Conservation (phyloP, 2,113 vertebrate species). For the Pongo abelii region DNA sequence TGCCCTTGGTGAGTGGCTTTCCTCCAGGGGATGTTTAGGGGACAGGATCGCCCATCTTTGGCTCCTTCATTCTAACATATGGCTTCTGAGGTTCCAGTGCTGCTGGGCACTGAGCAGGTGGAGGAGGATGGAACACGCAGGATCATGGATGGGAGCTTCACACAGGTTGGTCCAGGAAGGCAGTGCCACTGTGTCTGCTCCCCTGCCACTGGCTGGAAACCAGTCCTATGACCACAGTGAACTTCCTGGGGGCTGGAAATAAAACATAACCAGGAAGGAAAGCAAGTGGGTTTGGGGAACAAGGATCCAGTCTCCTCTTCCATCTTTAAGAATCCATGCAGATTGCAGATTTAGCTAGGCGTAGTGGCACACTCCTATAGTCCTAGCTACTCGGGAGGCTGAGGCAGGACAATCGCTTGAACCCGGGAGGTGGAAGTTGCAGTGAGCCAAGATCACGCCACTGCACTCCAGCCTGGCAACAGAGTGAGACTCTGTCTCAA, state of each 20-base stretch:
- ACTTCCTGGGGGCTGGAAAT: neutral
- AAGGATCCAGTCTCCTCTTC: neutral
- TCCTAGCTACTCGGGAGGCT: too few species aligned
- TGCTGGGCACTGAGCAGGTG: neutral
- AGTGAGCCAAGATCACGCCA: too few species aligned
- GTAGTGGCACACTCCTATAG: too few species aligned
- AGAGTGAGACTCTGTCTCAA: too few species aligned
- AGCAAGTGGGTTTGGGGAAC: neutral
- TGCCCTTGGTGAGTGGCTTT: too few species aligned
- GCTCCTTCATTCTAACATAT: neutral
- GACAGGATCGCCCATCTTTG: neutral
- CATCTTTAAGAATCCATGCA: neutral
- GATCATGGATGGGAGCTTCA: fast-evolving
- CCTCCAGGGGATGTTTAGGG: fast-evolving
- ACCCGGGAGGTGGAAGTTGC: too few species aligned
- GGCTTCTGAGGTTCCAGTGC: neutral
- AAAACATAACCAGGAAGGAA: neutral
- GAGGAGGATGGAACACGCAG: neutral
- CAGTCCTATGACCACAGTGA: too few species aligned
- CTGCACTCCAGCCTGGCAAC: too few species aligned
- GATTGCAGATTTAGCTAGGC: too few species aligned
- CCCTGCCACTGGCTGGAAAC: neutral
- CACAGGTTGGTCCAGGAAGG: fast-evolving
- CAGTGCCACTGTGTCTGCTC: too few species aligned
- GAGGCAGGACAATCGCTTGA: too few species aligned